Evolutionary conservation across 2,888 invertebrate genomes (phyloP).

Genomic region (Perdita meconis): DNA sequence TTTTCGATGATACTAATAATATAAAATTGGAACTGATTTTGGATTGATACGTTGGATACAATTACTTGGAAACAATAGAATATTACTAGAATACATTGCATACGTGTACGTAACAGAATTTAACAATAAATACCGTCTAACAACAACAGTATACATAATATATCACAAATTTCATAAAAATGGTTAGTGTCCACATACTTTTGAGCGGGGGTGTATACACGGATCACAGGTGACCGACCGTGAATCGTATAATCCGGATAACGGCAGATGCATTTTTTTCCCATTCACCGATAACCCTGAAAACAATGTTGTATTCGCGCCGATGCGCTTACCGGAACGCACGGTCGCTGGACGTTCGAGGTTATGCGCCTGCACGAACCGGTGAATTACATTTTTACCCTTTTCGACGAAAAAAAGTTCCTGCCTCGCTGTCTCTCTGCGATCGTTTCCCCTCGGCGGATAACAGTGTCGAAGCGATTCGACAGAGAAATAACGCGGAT

Average conservation of each 20-base stretch:
- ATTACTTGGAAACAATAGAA: no score
- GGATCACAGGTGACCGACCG: slow-evolving; percentile 59
- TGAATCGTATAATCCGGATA: slow-evolving; percentile 63
- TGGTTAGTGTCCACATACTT: no score
- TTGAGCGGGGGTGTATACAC: no score
- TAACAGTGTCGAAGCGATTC: slow-evolving; percentile 5
- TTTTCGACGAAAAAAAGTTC: slow-evolving; percentile 53
- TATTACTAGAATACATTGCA: no score
- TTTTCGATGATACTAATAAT: no score
- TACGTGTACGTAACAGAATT: no score
- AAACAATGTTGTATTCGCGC: slow-evolving; percentile 63
- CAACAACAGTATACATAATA: no score
- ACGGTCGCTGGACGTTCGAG: slow-evolving; percentile 47
- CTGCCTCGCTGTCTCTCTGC: not conserved
- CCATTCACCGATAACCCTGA: slow-evolving; percentile 62
- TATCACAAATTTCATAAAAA: no score
- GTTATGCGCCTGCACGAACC: slow-evolving; percentile 49
- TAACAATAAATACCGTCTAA: no score
- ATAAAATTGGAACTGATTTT: no score
- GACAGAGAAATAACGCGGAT: slow-evolving; percentile 34
- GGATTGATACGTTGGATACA: no score
- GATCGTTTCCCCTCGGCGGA: slow-evolving; percentile 5
- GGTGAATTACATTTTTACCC: slow-evolving; percentile 68
- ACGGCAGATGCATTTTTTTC: slow-evolving; percentile 57
- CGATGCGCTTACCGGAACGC: slow-evolving; percentile 38